Base-by-base conservation (phyloP, 2,888 invertebrate species). In the Platycnemis pennipes region DNA sequence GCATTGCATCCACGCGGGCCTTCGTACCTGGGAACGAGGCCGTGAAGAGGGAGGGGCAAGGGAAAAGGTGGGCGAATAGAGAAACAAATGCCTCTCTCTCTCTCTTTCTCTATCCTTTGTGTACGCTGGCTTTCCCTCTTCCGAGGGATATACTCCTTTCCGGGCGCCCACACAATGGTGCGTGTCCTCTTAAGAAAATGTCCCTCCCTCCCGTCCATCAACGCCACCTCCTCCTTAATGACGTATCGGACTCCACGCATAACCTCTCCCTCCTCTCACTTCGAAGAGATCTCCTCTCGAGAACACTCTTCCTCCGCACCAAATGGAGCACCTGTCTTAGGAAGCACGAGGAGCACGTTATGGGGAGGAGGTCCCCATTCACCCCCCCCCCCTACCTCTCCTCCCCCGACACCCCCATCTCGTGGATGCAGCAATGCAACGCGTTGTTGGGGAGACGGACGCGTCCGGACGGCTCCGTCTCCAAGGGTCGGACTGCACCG, bases 21-120 rank as follows among this genome's bases (percentile, higher is more conserved):
- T 37, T 77, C 77, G 77, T 77, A 16, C 37, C 77, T 77, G 77
- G 77, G 37, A 77, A 77, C 37, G 13, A 37, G 37, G 11, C 37
- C 16, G 11, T 19, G 19, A 11, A 37, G 37, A 77, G 0, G 77
- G 77, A 26, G 77, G 26, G 0, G 63, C 11, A n/a, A n/a, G 26
- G 26, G 5, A 26, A 8, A n/a, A 4, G 0, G 77, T 77, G 77
- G 77, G 77, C 5, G 77, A 26, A 5, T 37, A 26, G 77, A 13
- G 11, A 77, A 77, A 77, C 77, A 77, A 77, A 77, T 77, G 77
- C 77, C 31, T n/a, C 77, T 77, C 8, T 77, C 77, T 37, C 77
- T 37, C 77, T 77, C 37, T 37, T 77, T 63, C 26, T 53, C n/a
- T n/a, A n/a, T n/a, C n/a, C n/a, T n/a, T n/a, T n/a, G n/a, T n/a